Conservation (phyloP, 2,797 vertebrate species). For the Petrocephalus sullivani region DNA sequence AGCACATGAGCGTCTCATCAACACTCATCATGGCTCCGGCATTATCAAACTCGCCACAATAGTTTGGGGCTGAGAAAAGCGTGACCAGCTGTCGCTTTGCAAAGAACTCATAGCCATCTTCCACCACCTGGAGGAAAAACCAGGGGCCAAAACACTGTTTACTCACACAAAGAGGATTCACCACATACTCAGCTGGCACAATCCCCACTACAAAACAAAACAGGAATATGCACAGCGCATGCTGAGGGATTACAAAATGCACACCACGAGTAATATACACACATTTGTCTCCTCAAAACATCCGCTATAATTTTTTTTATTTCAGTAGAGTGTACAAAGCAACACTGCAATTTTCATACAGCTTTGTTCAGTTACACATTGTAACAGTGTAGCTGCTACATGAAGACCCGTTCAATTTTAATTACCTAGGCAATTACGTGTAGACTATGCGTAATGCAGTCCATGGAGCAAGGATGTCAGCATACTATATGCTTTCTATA, state of each 20-base stretch:
- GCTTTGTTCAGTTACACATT: background rate
- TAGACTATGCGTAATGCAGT: background rate
- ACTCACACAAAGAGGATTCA: background rate
- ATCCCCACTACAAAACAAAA: background rate
- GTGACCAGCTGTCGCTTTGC: constrained; percentile 74
- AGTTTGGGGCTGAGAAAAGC: constrained; percentile 73
- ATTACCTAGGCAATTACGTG: background rate
- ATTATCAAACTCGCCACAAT: constrained; percentile 75
- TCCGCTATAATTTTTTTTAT: background rate
- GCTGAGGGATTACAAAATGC: background rate
- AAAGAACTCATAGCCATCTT: constrained; percentile 75
- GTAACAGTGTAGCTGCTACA: background rate
- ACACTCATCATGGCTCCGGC: constrained; percentile 77
- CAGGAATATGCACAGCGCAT: background rate
- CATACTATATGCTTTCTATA: background rate
- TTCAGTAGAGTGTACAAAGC: background rate
- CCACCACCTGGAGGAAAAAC: constrained; percentile 58
- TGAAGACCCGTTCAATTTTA: background rate
- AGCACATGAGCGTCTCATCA: constrained; percentile 75
- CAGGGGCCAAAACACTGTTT: background rate
- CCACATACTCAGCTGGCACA: background rate
- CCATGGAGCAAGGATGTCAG: background rate
- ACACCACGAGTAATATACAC: background rate
- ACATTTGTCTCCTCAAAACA: background rate
- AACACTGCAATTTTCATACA: background rate